Conservation (phyloP, 1,140 invertebrate genomes). For the Rhynchophorus ferrugineus region DNA sequence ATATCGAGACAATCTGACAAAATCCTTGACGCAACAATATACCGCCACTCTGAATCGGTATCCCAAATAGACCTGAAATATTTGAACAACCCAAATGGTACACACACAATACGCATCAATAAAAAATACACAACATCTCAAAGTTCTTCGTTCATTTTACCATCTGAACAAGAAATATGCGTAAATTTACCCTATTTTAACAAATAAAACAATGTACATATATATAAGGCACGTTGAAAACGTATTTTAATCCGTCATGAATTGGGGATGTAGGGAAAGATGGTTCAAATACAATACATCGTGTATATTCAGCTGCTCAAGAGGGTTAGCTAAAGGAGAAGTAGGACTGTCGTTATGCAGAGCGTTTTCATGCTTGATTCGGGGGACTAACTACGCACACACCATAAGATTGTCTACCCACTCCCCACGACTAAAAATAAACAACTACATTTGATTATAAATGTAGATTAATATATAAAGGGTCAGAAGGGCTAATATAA, state of each 20-base stretch:
- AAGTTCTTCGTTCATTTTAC: too few species aligned
- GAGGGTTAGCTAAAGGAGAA: not conserved
- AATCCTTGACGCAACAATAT: not conserved
- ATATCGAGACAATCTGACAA: not conserved
- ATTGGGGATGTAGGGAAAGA: too few species aligned
- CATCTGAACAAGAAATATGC: too few species aligned
- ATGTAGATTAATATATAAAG: not conserved
- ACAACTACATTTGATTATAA: not conserved
- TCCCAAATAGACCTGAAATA: too few species aligned
- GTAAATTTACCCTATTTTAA: too few species aligned
- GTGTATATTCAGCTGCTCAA: conserved; percentile 4
- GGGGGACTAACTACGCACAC: conserved; percentile 12
- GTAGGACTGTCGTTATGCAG: conserved; percentile 31
- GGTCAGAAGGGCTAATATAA: not conserved
- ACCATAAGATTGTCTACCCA: not conserved
- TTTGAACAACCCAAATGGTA: too few species aligned
- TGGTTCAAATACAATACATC: not conserved
- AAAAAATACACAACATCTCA: too few species aligned
- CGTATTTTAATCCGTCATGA: too few species aligned
- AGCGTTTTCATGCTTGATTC: conserved; percentile 21
- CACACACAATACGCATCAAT: too few species aligned
- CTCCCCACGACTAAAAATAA: conserved; percentile 1
- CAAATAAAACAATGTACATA: too few species aligned
- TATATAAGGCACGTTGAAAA: too few species aligned
- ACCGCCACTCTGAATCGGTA: too few species aligned